Percentiles rank a stretch among this genome's conserved stretches.
These are phyloP conservation scores for Psittacus erithacus DNA, from an alignment of 2,113 vertebrate genomes.

Conservation along the genomic window DNA sequence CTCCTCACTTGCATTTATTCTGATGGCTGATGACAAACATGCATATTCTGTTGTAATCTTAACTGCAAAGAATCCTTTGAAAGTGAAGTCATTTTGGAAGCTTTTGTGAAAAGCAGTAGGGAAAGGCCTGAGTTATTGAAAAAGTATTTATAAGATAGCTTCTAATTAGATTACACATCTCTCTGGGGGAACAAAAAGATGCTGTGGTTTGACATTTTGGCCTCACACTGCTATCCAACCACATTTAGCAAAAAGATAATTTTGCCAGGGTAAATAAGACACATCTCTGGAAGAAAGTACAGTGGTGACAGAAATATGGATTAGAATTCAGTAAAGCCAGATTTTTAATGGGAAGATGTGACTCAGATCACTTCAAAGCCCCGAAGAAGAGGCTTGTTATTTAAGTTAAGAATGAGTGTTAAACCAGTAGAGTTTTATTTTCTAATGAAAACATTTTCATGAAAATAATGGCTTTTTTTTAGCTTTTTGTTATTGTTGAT, in stretches of 20 bases:
- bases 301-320: neutral
- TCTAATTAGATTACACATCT: constrained; percentile 14
- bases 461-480: neutral
- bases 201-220: constrained; percentile 22
- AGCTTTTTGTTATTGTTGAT: neutral
- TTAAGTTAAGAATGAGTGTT: neutral
- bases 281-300: neutral
- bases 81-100: neutral
- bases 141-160: constrained; percentile 8
- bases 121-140: constrained; percentile 2
- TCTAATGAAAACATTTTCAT: neutral
- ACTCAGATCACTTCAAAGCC: neutral
- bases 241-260: neutral
- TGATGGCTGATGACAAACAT: neutral
- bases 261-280: neutral
- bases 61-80: neutral
- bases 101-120: neutral
- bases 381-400: neutral
- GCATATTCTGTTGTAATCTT: neutral
- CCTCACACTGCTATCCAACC: neutral
- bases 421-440: neutral
- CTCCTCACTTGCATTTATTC: neutral
- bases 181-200: neutral
- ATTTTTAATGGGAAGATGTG: constrained; percentile 7
- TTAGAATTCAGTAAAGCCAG: neutral